Percentiles rank a stretch among this genome's conserved stretches.
Conservation (phyloP, 1,140 invertebrate genomes). For the Drosophila oshimai region DNA sequence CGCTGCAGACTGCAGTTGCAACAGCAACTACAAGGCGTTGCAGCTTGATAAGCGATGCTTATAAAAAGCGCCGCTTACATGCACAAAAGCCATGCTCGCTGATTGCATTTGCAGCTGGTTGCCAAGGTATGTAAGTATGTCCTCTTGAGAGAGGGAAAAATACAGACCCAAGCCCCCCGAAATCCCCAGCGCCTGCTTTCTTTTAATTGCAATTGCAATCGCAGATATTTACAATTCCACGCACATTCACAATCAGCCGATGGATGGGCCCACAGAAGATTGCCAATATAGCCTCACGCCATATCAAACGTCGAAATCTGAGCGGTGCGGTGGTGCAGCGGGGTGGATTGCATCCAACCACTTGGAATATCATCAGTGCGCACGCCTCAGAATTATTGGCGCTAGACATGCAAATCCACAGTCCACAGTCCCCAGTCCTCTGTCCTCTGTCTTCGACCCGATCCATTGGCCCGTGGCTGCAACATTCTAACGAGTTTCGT, state of each 20-base stretch:
- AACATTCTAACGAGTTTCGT: constrained; percentile 59
- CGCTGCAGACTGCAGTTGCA: constrained; percentile 46
- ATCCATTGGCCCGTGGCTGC: constrained; percentile 5
- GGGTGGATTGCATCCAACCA: constrained; percentile 33
- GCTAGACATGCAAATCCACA: constrained; percentile 78
- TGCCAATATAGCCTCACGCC: constrained; percentile 62
- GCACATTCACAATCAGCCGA: constrained; percentile 64
- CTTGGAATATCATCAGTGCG: constrained; percentile 67
- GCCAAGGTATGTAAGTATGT: neutral
- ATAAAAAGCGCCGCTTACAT: constrained; percentile 75
- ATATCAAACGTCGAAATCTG: constrained; percentile 73
- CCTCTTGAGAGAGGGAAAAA: neutral
- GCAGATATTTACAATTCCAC: constrained; percentile 64
- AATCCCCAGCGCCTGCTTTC: constrained; percentile 5
- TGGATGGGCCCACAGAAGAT: constrained; percentile 58
- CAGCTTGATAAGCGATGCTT: constrained; percentile 59
- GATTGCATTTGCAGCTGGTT: constrained; percentile 62
- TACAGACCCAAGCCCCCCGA: too few species aligned
- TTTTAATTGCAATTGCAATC: constrained; percentile 75
- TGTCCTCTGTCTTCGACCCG: neutral
- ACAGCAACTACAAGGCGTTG: constrained; percentile 32
- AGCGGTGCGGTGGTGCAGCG: constrained; percentile 1
- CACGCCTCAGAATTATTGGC: constrained; percentile 78
- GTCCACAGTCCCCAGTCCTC: neutral
- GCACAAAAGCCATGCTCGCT: constrained; percentile 69